Evolutionary conservation across 92 coral and sea anemone genomes (phyloP).

Genomic region (Phenganax stokvisi): DNA sequence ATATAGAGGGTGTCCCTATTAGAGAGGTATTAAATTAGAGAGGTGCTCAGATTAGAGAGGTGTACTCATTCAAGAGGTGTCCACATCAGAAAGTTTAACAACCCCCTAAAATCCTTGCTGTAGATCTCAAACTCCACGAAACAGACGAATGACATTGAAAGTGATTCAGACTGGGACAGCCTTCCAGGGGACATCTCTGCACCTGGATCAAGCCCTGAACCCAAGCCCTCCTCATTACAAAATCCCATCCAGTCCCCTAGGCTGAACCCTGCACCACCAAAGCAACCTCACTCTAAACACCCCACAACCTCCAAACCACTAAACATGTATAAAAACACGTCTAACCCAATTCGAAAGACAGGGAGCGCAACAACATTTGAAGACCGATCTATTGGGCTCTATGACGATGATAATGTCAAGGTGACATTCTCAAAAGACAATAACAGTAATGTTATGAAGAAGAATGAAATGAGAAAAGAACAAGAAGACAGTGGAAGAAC

Average conservation of each 20-base stretch:
- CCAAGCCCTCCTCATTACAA: not conserved
- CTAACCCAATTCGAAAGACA: constrained; percentile 62
- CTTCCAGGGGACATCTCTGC: constrained; percentile 72
- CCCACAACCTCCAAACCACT: constrained; percentile 51
- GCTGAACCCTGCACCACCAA: constrained; percentile 46
- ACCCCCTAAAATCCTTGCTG: not conserved
- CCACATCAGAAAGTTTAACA: too few species aligned
- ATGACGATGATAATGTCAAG: constrained; percentile 41
- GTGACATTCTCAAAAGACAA: constrained; percentile 33
- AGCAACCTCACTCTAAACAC: constrained; percentile 42
- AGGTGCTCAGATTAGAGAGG: too few species aligned
- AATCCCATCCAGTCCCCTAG: constrained; percentile 59
- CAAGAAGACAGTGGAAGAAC: constrained; percentile 50
- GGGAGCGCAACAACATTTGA: constrained; percentile 62
- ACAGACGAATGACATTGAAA: constrained; percentile 48
- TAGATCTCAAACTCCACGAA: constrained; percentile 30
- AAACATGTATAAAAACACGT: constrained; percentile 64
- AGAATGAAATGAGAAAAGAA: constrained; percentile 10
- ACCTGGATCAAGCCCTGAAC: constrained; percentile 67
- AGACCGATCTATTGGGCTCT: constrained; percentile 49
- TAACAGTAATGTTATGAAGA: constrained; percentile 43
- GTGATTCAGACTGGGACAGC: constrained; percentile 99
- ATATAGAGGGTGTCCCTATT: too few species aligned
- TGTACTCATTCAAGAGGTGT: too few species aligned
- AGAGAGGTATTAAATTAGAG: too few species aligned